These are phyloP conservation scores for Hucho hucho DNA, from an alignment of 2,113 vertebrate genomes.

Conservation along the genomic window DNA sequence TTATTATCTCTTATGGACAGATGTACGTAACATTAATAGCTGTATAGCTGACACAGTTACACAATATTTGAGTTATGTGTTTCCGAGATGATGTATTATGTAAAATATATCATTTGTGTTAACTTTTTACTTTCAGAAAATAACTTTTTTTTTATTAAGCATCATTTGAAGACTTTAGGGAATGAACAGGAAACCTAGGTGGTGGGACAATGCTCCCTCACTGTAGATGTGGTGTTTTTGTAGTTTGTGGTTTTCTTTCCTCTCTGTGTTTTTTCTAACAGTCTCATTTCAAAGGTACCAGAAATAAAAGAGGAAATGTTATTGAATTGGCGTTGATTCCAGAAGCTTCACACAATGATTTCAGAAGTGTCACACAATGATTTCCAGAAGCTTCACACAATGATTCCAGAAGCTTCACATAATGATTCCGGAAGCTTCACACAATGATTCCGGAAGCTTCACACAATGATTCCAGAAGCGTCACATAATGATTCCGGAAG, in stretches of 20 bases:
- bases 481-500: no score
- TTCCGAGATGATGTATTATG: background rate
- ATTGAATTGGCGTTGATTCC: slow-evolving; percentile 66
- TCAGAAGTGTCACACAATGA: no score
- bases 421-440: no score
- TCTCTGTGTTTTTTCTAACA: slow-evolving; percentile 60
- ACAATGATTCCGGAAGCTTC: no score
- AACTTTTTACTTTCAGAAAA: background rate
- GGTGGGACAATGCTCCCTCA: background rate
- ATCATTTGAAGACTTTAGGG: background rate
- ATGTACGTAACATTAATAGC: no score
- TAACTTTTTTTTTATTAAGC: background rate
- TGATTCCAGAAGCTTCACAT: no score
- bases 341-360: slow-evolving; percentile 23
- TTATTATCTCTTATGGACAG: background rate
- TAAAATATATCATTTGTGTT: background rate
- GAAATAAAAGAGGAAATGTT: slow-evolving; percentile 58
- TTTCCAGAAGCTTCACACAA: no score
- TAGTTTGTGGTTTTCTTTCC: slow-evolving; percentile 56
- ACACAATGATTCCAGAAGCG: no score
- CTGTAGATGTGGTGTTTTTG: background rate
- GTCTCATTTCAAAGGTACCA: slow-evolving; percentile 48
- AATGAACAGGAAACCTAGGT: background rate
- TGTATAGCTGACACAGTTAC: no score
- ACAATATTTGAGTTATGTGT: no score